Evolutionary conservation across 2,797 vertebrate genomes (phyloP).

Genomic region (Decapterus maruadsi): DNA sequence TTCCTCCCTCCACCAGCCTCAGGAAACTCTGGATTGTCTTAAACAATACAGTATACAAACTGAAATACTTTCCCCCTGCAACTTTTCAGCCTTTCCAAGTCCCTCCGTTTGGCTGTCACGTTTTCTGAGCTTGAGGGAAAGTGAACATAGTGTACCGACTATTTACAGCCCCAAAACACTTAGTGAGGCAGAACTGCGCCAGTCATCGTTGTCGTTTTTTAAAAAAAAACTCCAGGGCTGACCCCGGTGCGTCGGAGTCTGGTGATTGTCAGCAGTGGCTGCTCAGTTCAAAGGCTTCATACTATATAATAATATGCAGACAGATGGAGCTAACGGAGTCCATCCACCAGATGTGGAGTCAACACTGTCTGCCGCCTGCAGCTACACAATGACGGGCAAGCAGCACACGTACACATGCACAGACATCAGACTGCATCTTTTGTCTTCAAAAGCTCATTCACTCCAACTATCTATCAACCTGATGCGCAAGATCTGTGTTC

Average conservation of each 20-base stretch:
- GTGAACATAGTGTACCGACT: slow-evolving; percentile 28
- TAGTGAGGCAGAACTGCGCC: slow-evolving; percentile 33
- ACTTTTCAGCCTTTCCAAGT: not conserved
- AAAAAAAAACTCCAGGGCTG: slow-evolving; percentile 24
- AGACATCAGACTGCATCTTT: slow-evolving; percentile 19
- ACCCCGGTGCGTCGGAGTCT: slow-evolving; percentile 59
- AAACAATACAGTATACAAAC: not conserved
- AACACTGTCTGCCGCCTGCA: slow-evolving; percentile 65
- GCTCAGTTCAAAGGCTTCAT: slow-evolving; percentile 74
- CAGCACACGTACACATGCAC: slow-evolving; percentile 8
- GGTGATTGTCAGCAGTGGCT: slow-evolving; percentile 76
- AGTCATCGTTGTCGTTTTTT: not conserved
- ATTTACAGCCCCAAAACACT: slow-evolving; percentile 34
- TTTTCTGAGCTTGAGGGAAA: slow-evolving; percentile 19
- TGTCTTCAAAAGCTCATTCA: slow-evolving; percentile 3
- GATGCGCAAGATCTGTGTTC: slow-evolving; percentile 1
- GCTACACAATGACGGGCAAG: slow-evolving; percentile 34
- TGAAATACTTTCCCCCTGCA: not conserved
- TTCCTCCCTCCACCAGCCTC: not conserved
- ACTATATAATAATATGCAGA: slow-evolving; percentile 68
- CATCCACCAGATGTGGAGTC: slow-evolving; percentile 71
- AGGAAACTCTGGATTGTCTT: slow-evolving; percentile 7
- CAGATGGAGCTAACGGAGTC: slow-evolving; percentile 56
- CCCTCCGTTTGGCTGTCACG: slow-evolving; percentile 7
- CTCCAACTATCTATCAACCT: slow-evolving; percentile 36